Percentiles rank a stretch among this genome's conserved stretches.
Conservation (phyloP, 2,113 vertebrate species). For the Zeus faber region DNA sequence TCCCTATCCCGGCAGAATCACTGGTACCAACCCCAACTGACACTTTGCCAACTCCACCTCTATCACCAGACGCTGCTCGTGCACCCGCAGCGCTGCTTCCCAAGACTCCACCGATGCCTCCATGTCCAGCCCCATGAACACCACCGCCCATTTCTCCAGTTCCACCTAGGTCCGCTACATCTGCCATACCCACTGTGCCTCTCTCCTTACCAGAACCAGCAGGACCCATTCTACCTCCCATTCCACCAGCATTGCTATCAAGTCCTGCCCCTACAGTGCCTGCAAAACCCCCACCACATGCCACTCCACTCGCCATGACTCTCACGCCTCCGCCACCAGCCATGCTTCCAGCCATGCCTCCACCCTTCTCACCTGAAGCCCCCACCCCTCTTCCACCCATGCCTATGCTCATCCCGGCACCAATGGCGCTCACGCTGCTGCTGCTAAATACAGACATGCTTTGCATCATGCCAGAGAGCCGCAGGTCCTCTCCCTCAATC, state of each 20-base stretch:
- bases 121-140: constrained; percentile 18
- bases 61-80: not conserved
- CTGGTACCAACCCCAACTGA: no score
- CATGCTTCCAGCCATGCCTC: constrained; percentile 4
- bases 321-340: constrained; percentile 1
- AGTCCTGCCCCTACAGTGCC: constrained; percentile 21
- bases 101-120: not conserved
- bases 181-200: not conserved
- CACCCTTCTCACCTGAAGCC: constrained; percentile 40
- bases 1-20: no score
- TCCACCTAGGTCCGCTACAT: constrained; percentile 6
- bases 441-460: constrained; percentile 59
- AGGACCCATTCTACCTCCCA: constrained; percentile 23
- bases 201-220: constrained; percentile 15
- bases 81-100: not conserved
- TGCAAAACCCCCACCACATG: constrained; percentile 14
- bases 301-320: not conserved
- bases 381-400: constrained; percentile 48
- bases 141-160: not conserved
- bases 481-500: constrained; percentile 75
- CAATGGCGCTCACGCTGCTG: constrained; percentile 9
- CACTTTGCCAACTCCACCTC: no score
- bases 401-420: constrained; percentile 14
- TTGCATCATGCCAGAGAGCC: constrained; percentile 66
- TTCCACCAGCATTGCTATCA: constrained; percentile 6